These are phyloP conservation scores for Nycticryphes semicollaris DNA, from an alignment of 2,113 vertebrate genomes.

Conservation along the genomic window DNA sequence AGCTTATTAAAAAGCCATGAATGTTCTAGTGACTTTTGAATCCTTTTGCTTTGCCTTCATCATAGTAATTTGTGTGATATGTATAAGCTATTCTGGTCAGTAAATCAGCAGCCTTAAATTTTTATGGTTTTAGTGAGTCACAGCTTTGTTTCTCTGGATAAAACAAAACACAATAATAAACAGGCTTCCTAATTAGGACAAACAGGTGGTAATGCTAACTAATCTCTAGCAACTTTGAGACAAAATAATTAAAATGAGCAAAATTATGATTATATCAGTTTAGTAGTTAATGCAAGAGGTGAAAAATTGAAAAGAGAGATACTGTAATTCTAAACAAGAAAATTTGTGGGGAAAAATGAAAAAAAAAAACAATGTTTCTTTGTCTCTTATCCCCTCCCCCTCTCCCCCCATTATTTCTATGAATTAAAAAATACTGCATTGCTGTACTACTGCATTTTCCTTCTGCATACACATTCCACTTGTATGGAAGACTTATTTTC, in stretches of 20 bases:
- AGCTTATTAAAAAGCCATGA: neutral
- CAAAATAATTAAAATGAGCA: neutral
- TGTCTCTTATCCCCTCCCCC: too few relatives aligned
- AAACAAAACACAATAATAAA: neutral
- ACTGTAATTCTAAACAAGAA: neutral
- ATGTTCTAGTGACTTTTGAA: neutral
- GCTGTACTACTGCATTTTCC: neutral
- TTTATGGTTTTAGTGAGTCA: neutral
- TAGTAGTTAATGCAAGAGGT: neutral
- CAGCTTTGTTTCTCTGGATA: neutral
- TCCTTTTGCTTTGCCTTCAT: neutral
- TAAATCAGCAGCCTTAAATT: neutral
- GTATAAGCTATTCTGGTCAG: neutral
- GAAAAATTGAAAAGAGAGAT: neutral
- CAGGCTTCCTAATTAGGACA: neutral
- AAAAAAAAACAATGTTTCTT: neutral
- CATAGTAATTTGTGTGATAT: neutral
- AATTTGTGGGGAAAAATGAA: neutral
- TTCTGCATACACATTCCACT: neutral
- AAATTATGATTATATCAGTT: neutral
- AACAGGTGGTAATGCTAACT: neutral
- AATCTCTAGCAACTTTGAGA: neutral
- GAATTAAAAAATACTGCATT: neutral
- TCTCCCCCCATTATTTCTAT: neutral
- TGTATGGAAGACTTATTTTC: neutral